Evolutionary conservation across 1,140 invertebrate species (phyloP).

Genomic region (Brachionus manjavacas): DNA sequence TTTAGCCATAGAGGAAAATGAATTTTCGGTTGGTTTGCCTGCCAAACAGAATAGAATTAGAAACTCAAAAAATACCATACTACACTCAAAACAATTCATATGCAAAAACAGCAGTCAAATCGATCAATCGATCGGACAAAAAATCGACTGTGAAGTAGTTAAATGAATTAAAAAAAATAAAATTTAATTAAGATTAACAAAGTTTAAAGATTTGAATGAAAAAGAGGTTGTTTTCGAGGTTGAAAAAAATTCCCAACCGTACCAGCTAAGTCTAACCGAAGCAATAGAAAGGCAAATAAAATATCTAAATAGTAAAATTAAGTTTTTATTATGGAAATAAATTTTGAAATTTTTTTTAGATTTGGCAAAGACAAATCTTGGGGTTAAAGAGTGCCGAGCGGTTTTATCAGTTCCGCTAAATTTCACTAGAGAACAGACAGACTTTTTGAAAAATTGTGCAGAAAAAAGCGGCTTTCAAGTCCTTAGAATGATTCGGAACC

Average conservation of each 20-base stretch:
- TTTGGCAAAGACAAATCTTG: neutral
- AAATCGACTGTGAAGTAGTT: neutral
- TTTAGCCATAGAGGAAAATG: neutral
- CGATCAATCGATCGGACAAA: neutral
- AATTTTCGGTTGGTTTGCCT: slow-evolving; percentile 16
- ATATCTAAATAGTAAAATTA: neutral
- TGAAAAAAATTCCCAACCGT: slow-evolving; percentile 26
- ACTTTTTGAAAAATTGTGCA: slow-evolving; percentile 29
- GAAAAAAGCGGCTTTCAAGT: slow-evolving; percentile 24
- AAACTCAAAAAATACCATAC: slow-evolving; percentile 23
- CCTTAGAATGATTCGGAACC: slow-evolving; percentile 8
- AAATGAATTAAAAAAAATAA: neutral
- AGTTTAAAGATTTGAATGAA: slow-evolving; percentile 32
- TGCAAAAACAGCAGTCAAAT: neutral
- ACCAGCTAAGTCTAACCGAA: neutral
- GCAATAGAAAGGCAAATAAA: slow-evolving; percentile 1
- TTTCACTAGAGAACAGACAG: neutral
- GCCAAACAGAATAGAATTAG: slow-evolving; percentile 29
- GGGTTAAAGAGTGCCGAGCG: slow-evolving; percentile 9
- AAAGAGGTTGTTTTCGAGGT: neutral
- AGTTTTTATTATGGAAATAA: neutral
- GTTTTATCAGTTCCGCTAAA: slow-evolving; percentile 13
- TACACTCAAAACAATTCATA: slow-evolving; percentile 26
- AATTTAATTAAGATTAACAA: neutral
- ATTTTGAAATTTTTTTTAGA: neutral